phyloP scores from a whole-genome alignment of 2,113 vertebrate genomes.

The Pholis gunnellus region DNA sequence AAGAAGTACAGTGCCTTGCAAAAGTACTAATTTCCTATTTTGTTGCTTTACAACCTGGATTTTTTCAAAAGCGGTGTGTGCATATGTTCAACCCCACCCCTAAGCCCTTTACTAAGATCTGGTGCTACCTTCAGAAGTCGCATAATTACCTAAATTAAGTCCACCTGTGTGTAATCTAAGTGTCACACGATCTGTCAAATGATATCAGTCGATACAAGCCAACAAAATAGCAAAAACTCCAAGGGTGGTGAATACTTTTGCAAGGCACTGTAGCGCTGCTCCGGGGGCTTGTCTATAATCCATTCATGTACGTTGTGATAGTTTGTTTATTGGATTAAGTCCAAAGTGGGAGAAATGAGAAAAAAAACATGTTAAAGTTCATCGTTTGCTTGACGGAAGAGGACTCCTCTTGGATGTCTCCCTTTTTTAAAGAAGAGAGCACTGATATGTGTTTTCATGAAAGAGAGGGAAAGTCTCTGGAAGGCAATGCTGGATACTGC shows the following conservation, averaged over 20 bases:
- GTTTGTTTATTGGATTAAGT: neutral
- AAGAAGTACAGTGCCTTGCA: neutral
- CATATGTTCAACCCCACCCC: neutral
- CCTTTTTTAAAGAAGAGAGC: slow-evolving; percentile 11
- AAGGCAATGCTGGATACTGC: neutral
- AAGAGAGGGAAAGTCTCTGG: slow-evolving; percentile 2
- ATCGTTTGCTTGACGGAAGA: slow-evolving; percentile 1
- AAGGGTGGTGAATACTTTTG: neutral
- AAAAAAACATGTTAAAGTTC: neutral
- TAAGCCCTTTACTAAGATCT: neutral
- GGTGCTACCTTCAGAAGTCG: neutral
- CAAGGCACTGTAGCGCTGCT: neutral
- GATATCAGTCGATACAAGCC: neutral
- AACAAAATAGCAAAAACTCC: neutral
- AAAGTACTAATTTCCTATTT: neutral
- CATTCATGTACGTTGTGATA: neutral
- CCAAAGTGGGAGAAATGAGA: neutral
- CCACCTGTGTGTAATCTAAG: neutral
- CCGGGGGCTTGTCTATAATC: neutral
- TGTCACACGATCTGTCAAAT: neutral
- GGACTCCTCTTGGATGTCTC: slow-evolving; percentile 18
- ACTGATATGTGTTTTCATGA: slow-evolving; percentile 16
- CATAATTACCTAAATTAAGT: neutral
- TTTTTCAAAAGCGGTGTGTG: too few relatives aligned
- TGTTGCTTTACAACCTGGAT: neutral